phyloP scores from a whole-genome alignment of 2,888 invertebrate genomes.

The Drosophila acutilabella region DNA sequence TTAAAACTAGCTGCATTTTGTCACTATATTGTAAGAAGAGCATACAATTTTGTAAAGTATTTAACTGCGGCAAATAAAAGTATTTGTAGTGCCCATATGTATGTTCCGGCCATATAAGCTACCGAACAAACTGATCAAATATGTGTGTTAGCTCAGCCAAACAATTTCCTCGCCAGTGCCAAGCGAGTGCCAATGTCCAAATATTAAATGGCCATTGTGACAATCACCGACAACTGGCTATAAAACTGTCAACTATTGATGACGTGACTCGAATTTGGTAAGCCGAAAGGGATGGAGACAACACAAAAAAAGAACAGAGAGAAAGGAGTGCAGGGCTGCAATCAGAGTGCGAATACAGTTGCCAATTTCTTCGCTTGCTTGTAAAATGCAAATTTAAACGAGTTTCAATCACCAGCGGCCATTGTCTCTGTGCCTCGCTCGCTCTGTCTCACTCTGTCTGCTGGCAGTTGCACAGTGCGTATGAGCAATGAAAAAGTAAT shows the following conservation, averaged over 20 bases:
- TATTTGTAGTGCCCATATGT: constrained; percentile 1
- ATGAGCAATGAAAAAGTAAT: constrained; percentile 84
- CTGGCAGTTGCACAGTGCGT: constrained; percentile 60
- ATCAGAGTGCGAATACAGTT: constrained; percentile 71
- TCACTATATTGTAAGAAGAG: no score
- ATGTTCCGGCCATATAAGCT: constrained; percentile 11
- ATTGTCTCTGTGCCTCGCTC: constrained; percentile 36
- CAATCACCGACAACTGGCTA: constrained; percentile 81
- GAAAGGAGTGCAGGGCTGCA: constrained; percentile 44
- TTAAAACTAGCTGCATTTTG: no score
- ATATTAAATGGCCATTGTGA: constrained; percentile 83
- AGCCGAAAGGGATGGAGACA: neutral
- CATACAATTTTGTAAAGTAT: neutral
- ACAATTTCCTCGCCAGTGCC: constrained; percentile 41
- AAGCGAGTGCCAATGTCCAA: constrained; percentile 62
- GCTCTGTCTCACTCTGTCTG: constrained; percentile 8
- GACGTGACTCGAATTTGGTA: constrained; percentile 41
- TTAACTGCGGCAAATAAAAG: constrained; percentile 2
- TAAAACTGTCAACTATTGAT: constrained; percentile 82
- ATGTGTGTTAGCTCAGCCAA: constrained; percentile 54
- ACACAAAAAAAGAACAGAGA: no score
- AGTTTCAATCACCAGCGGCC: constrained; percentile 77
- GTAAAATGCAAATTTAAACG: constrained; percentile 81
- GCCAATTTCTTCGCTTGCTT: constrained; percentile 68
- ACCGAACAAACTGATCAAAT: constrained; percentile 55